phyloP scores from a whole-genome alignment of 2,113 vertebrate genomes.

The Deroptyus accipitrinus region DNA sequence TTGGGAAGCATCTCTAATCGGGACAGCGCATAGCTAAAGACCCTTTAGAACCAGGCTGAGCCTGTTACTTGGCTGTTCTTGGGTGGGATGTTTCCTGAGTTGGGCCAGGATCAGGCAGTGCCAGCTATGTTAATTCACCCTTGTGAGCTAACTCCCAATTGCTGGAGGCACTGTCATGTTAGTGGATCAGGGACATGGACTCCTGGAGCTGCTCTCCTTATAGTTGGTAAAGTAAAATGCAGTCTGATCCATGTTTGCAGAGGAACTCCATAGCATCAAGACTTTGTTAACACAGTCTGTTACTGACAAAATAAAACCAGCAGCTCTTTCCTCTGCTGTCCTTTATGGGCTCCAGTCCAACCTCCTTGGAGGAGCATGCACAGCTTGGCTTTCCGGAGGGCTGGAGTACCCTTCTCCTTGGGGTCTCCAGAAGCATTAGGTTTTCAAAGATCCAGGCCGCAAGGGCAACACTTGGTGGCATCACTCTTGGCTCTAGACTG shows the following conservation, averaged over 20 bases:
- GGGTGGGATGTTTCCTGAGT: background rate
- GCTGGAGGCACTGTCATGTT: background rate
- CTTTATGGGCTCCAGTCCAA: background rate
- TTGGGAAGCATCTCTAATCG: background rate
- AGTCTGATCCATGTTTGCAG: background rate
- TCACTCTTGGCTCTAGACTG: background rate
- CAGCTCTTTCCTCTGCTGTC: background rate
- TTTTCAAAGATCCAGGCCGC: background rate
- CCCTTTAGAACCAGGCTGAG: background rate
- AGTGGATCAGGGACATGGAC: background rate
- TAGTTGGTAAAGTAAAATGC: background rate
- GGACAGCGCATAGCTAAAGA: accelerated
- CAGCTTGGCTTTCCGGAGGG: background rate
- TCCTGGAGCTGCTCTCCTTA: background rate
- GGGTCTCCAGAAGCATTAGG: background rate
- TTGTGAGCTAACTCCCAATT: background rate
- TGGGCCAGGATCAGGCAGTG: accelerated
- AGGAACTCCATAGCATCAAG: accelerated
- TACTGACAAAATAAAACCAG: background rate
- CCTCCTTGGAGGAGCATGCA: background rate
- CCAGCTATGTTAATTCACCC: background rate
- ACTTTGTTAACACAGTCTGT: accelerated
- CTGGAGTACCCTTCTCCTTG: background rate
- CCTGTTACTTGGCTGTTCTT: background rate
- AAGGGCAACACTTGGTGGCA: background rate